Evolutionary conservation across 2,797 vertebrate genomes (phyloP).

Genomic region (Telmatherina bonti): DNA sequence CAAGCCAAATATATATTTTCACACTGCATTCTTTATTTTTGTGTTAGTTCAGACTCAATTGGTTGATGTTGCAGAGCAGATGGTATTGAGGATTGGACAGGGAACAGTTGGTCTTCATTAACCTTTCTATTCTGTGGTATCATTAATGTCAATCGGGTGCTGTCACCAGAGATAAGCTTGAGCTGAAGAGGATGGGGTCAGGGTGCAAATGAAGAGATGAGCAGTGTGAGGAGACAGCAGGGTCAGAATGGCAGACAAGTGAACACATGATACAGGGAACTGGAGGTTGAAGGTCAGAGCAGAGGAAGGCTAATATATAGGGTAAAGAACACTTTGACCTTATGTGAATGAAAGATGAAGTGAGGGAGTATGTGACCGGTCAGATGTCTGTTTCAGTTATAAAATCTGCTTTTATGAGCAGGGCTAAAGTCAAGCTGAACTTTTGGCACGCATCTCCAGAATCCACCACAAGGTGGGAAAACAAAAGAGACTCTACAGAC

Average conservation of each 20-base stretch:
- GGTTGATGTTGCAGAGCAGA: slow-evolving; percentile 55
- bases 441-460: slow-evolving; percentile 16
- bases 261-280: slow-evolving; percentile 50
- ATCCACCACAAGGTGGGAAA: too few relatives aligned
- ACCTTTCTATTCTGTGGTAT: slow-evolving; percentile 77
- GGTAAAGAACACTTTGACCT: slow-evolving; percentile 20
- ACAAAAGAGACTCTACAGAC: neutral
- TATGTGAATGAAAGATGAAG: slow-evolving; percentile 57
- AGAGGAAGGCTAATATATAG: slow-evolving; percentile 34
- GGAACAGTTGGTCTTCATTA: slow-evolving; percentile 82
- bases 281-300: slow-evolving; percentile 48
- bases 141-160: slow-evolving; percentile 78
- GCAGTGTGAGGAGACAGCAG: slow-evolving; percentile 38
- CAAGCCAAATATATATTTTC: neutral
- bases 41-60: slow-evolving; percentile 9
- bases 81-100: slow-evolving; percentile 64
- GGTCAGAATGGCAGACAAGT: slow-evolving; percentile 55
- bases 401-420: slow-evolving; percentile 3
- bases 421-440: slow-evolving; percentile 8
- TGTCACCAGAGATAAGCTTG: slow-evolving; percentile 71
- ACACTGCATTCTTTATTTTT: slow-evolving; percentile 6
- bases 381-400: slow-evolving; percentile 29
- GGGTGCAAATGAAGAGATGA: slow-evolving; percentile 62
- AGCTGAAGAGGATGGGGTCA: slow-evolving; percentile 56
- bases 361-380: slow-evolving; percentile 27